Conservation (phyloP, 2,888 invertebrate genomes). For the Formica aserva region DNA sequence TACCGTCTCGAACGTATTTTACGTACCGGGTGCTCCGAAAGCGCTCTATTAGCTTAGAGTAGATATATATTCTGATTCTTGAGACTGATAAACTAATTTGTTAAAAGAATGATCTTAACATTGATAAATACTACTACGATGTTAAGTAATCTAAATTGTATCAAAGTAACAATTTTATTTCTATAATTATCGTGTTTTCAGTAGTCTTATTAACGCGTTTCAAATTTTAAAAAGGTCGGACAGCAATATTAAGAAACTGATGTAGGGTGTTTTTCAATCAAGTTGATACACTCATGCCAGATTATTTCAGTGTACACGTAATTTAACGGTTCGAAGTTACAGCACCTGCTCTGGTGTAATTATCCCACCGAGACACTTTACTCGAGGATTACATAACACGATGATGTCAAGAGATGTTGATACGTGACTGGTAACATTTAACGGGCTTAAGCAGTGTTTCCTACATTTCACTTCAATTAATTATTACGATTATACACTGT, state of each 20-base stretch:
- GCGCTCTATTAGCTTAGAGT: slow-evolving; percentile 49
- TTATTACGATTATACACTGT: neutral
- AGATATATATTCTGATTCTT: neutral
- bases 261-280: slow-evolving; percentile 42
- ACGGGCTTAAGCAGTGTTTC: neutral
- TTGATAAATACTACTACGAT: neutral
- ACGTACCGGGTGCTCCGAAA: slow-evolving; percentile 83
- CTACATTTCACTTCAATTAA: neutral
- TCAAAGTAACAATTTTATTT: neutral
- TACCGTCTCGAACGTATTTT: slow-evolving; percentile 85
- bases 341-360: slow-evolving; percentile 50
- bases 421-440: neutral
- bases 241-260: slow-evolving; percentile 30
- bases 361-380: slow-evolving; percentile 33
- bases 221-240: slow-evolving; percentile 12
- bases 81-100: neutral
- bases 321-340: slow-evolving; percentile 45
- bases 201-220: too few relatives aligned
- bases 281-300: slow-evolving; percentile 39
- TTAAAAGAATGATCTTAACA: neutral
- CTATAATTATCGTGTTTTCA: slow-evolving; percentile 2
- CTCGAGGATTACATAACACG: slow-evolving; percentile 42
- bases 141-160: neutral
- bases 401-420: slow-evolving; percentile 31
- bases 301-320: slow-evolving; percentile 48